These are phyloP conservation scores for Glossophaga mutica DNA, from an alignment of 2,797 vertebrate genomes.

Conservation along the genomic window DNA sequence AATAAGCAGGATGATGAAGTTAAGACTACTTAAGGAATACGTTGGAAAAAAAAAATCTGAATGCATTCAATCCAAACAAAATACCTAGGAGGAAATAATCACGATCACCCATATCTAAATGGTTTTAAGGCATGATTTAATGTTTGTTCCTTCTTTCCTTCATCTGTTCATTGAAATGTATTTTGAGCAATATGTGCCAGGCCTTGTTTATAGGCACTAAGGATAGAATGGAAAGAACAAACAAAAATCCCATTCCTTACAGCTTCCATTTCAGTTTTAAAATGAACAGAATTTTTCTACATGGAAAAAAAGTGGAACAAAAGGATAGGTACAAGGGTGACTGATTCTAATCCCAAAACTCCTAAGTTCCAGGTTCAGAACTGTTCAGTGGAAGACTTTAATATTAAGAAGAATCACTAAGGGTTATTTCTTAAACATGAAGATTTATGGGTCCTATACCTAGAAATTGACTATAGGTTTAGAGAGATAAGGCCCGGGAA, in stretches of 20 bases:
- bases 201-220: background rate
- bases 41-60: background rate
- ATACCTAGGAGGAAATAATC: background rate
- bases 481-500: background rate
- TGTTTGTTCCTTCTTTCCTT: conserved; percentile 11
- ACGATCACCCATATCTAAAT: background rate
- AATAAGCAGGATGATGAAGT: background rate
- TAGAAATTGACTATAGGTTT: background rate
- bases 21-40: background rate
- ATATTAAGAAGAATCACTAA: background rate
- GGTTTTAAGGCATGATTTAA: background rate
- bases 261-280: background rate
- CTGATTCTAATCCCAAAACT: conserved; percentile 7
- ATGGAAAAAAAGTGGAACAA: conserved; percentile 1
- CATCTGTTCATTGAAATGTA: conserved; percentile 4
- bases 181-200: background rate
- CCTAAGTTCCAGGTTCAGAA: background rate
- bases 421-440: background rate
- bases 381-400: background rate
- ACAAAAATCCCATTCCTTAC: background rate
- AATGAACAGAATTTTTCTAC: background rate
- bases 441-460: background rate
- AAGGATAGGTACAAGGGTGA: background rate
- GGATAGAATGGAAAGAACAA: background rate
- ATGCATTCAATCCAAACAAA: conserved; percentile 12